Conservation (phyloP, 2,113 vertebrate species). For the Cebus imitator region DNA sequence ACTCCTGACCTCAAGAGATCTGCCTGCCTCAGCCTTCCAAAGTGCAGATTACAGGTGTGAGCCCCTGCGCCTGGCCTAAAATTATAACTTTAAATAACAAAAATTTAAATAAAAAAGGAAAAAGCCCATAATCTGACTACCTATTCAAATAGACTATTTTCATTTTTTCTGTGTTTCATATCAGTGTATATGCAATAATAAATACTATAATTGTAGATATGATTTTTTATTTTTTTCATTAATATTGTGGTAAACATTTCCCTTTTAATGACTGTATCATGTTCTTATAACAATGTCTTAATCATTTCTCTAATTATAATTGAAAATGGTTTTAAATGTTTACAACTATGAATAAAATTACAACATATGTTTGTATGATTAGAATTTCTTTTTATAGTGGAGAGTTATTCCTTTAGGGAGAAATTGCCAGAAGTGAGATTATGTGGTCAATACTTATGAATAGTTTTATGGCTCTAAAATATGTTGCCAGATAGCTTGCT, state of each 20-base stretch:
- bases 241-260: neutral
- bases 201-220: neutral
- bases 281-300: neutral
- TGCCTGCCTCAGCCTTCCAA: neutral
- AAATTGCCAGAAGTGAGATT: slow-evolving; percentile 42
- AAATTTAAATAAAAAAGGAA: neutral
- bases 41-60: neutral
- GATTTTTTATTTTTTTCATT: slow-evolving; percentile 43
- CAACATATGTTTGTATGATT: slow-evolving; percentile 10
- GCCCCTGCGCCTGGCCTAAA: neutral
- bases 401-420: slow-evolving; percentile 31
- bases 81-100: neutral
- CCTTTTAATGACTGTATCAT: neutral
- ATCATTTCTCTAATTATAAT: neutral
- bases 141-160: neutral
- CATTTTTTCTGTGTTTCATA: neutral
- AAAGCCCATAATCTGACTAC: neutral
- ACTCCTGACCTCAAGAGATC: neutral
- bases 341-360: neutral
- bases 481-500: slow-evolving; percentile 40
- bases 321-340: slow-evolving; percentile 25
- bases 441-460: slow-evolving; percentile 2
- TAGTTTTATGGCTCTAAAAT: slow-evolving; percentile 50
- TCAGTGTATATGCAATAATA: neutral
- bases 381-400: slow-evolving; percentile 46